Conservation (phyloP, 2,888 invertebrate genomes). For the Diaphora mendica region DNA sequence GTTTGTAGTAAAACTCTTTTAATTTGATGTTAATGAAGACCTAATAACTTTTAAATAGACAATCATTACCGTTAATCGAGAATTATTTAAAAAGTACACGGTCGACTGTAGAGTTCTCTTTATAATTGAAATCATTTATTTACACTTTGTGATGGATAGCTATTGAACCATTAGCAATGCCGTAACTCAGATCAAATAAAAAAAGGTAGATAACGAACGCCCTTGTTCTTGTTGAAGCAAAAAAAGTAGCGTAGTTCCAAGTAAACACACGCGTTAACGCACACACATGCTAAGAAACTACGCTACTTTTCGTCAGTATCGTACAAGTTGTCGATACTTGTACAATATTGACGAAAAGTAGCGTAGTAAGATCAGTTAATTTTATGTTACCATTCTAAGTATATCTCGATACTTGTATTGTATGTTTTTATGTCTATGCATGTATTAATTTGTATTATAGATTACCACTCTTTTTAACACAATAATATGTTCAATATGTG, state of each 20-base stretch:
- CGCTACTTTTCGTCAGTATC: too few species aligned
- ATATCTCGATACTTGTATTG: background rate
- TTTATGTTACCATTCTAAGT: background rate
- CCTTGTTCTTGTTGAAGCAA: too few species aligned
- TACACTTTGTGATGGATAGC: conserved; percentile 26
- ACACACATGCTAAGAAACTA: too few species aligned
- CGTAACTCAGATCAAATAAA: background rate
- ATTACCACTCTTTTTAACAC: too few species aligned
- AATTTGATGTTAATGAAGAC: conserved; percentile 28
- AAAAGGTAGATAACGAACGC: too few species aligned
- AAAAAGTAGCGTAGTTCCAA: too few species aligned
- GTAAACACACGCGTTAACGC: too few species aligned
- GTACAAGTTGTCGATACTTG: too few species aligned
- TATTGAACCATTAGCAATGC: conserved; percentile 12
- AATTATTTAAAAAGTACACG: conserved; percentile 30
- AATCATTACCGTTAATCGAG: conserved; percentile 43
- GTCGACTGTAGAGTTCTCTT: conserved; percentile 37
- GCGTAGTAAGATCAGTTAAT: background rate
- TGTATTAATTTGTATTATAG: too few species aligned
- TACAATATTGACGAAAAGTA: too few species aligned
- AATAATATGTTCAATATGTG: too few species aligned
- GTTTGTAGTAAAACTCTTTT: conserved; percentile 12
- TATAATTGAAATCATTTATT: conserved; percentile 31
- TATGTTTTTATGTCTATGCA: too few species aligned
- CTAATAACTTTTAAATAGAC: conserved; percentile 38